Percentiles rank a stretch among this genome's conserved stretches.
These are phyloP conservation scores for Odontocolon sp. DNA, from an alignment of 2,888 invertebrate species.

Conservation along the genomic window DNA sequence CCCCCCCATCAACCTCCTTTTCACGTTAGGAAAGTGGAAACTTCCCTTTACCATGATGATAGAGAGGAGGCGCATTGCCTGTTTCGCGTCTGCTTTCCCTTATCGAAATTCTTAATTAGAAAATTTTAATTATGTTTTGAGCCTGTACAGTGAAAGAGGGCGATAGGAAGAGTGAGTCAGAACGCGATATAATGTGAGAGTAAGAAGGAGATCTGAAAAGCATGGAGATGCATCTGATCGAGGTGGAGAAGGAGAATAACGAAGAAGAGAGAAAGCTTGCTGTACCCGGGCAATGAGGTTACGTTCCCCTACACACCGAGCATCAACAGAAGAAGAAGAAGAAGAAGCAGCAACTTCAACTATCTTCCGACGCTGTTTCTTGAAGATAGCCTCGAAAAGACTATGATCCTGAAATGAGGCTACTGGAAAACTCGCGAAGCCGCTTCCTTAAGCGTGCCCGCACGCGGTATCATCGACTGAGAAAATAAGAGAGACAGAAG, in stretches of 20 bases:
- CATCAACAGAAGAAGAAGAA: constrained; percentile 27
- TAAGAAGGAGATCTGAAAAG: constrained; percentile 33
- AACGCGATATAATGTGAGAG: constrained; percentile 11
- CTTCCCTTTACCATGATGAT: constrained; percentile 55
- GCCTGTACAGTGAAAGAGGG: constrained; percentile 64
- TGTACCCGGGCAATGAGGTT: constrained; percentile 44
- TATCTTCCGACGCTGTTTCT: too few species aligned
- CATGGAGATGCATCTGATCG: constrained; percentile 56
- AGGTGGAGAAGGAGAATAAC: constrained; percentile 21
- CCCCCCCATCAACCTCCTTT: constrained; percentile 31
- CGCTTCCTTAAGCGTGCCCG: constrained; percentile 3
- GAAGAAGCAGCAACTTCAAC: too few species aligned
- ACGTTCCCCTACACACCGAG: constrained; percentile 42
- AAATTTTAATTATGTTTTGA: constrained; percentile 81
- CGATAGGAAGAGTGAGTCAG: neutral
- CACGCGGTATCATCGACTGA: constrained; percentile 7
- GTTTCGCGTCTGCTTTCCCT: constrained; percentile 65
- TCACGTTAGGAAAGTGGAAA: constrained; percentile 55
- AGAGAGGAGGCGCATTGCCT: constrained; percentile 46
- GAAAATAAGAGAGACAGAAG: constrained; percentile 3
- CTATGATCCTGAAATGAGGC: constrained; percentile 16
- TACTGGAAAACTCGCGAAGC: neutral
- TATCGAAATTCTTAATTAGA: constrained; percentile 81
- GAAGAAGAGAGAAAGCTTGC: constrained; percentile 25
- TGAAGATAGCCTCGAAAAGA: too few species aligned